Base-by-base conservation (phyloP, 2,888 invertebrate genomes). In the Andrena bicolor region DNA sequence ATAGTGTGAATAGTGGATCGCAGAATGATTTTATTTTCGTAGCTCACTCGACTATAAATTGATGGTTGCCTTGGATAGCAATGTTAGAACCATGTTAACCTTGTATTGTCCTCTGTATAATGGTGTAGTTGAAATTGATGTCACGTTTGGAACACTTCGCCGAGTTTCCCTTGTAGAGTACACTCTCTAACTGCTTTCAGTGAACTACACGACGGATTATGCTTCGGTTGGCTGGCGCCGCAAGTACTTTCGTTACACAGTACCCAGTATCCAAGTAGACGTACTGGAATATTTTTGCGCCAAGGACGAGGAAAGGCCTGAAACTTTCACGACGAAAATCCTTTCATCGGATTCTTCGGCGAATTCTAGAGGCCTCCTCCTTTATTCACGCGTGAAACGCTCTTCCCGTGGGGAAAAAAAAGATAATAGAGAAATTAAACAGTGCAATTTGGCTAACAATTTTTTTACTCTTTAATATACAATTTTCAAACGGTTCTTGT, bases 201-300 rank as follows among this genome's bases (percentile, higher is more conserved):
- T 53, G 68, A 79, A 69, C 79, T 77, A 69, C 68, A 73, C 72
- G 72, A 68, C 32, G 80, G 72, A 77, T 80, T 80, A 80, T 80
- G 71, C 60, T 66, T 61, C 58, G 72, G 68, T 68, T 58, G 53
- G 56, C 28, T 72, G 58, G 16, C 68, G 41, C 63, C 28, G 28
- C 61, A 66, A 70, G 63, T 64, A 80, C 58, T 68, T 72, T 30
- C 77, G 16, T 48, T 48, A 26, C 58, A 60, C 16, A 4, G 26
- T 60, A 26, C 7, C 28, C 13, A 53, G 48, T 60, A 76, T 51
- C 23, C 10, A 30, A 49, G 56, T 70, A 26, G 65, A 32, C 48
- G 30, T 23, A n/a, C 35, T 41, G 16, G 60, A 73, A 51, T 58
- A 72, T 69, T 64, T 56, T 35, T 10, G 10, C 4, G 2, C 16